Evolutionary conservation across 1,140 invertebrate genomes (phyloP), one percentile per base, ranked within the genome.

Genomic region (Scaptomyza hsui): DNA sequence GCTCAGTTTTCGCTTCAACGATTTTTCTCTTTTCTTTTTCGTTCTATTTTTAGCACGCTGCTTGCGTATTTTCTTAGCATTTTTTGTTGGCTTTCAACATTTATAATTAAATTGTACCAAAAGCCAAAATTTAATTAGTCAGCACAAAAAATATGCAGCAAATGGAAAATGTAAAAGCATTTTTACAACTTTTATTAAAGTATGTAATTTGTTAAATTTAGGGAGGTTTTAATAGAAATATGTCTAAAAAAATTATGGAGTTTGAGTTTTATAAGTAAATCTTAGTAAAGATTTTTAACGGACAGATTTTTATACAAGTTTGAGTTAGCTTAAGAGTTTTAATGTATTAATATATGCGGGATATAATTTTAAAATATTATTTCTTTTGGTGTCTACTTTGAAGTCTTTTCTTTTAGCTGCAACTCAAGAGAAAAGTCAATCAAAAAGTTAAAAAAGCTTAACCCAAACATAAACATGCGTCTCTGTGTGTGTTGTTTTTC

Each of bases 381-480:
- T 0, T 13, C 3, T 21, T 6, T 19, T 3, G 0, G 12, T 16
- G 7, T 29, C 0, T 41, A 39, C 5, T 41, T 24, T n/a, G 10
- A 1, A 4, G n/a, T 10, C 12, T 15, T 15, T 21, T 51, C 12
- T 51, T 7, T 35, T 16, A 5, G 16, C n/a, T 47, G 2, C 37
- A 63, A 9, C 9, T 29, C 19, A 41, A 62, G 32, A 69, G 37
- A 62, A 62, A 62, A 69, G 21, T 26, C 59, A 63, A 69, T 69
- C 65, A 63, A 63, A 69, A 53, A 61, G 21, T 47, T 42, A 41
- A 32, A 35, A 55, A 19, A 10, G 26, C 44, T 56, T 45, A 56
- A 15, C 9, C 19, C 29, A 18, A 29, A 26, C 16, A 26, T 15
- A 15, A 39, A 63, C 51, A 37, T 26, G 44, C 16, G 4, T 19